Evolutionary conservation across 2,113 vertebrate genomes (phyloP).

Genomic region (Xenopus laevis): DNA sequence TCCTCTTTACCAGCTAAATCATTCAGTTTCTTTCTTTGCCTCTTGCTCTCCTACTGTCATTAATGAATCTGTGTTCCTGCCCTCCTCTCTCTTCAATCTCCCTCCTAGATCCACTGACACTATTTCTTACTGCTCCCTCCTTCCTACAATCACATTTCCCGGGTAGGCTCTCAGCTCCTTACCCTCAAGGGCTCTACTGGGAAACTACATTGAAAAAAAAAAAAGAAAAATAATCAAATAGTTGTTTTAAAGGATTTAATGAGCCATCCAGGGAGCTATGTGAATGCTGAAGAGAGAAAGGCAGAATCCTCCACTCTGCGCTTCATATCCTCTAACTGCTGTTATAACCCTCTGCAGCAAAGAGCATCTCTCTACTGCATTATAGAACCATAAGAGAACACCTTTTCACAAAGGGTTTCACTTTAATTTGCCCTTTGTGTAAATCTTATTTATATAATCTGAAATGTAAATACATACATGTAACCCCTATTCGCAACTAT

Average conservation of each 20-base stretch:
- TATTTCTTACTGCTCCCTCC: neutral
- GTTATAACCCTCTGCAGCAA: neutral
- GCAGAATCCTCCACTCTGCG: neutral
- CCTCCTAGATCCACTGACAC: neutral
- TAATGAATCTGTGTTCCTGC: neutral
- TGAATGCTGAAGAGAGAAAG: slow-evolving; percentile 11
- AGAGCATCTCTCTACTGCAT: neutral
- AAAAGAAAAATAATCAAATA: slow-evolving; percentile 44
- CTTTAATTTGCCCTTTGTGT: too few species aligned
- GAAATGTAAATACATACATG: too few species aligned
- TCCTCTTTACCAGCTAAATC: neutral
- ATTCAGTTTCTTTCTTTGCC: neutral
- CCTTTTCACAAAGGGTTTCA: neutral
- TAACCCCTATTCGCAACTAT: too few species aligned
- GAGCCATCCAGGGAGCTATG: slow-evolving; percentile 27
- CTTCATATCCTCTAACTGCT: neutral
- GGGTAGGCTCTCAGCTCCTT: neutral
- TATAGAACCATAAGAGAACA: neutral
- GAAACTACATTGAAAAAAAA: slow-evolving; percentile 7
- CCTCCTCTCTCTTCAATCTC: neutral
- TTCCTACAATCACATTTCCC: slow-evolving; percentile 1
- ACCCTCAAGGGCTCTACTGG: slow-evolving; percentile 30
- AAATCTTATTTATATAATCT: too few species aligned
- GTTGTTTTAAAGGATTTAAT: slow-evolving; percentile 42
- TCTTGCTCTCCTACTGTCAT: neutral